A percentile compares a stretch with the other conserved stretches of the same genome.
These are phyloP conservation scores for Chaenodraco wilsoni DNA, from an alignment of 2,797 vertebrate species.

Conservation along the genomic window DNA sequence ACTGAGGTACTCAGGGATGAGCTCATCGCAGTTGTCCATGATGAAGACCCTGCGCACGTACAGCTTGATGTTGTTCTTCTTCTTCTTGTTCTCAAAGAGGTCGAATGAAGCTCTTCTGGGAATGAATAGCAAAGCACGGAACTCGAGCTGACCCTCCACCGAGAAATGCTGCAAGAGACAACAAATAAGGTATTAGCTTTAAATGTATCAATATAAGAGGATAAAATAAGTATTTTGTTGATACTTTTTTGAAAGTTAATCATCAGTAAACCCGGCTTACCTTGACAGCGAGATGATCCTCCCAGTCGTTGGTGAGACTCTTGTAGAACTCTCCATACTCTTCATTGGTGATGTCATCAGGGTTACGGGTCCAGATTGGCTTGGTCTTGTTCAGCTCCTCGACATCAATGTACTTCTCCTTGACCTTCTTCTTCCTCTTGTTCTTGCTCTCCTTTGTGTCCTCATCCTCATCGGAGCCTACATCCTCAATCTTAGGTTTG, in stretches of 20 bases:
- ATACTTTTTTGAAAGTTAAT: neutral
- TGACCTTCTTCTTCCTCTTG: slow-evolving; percentile 96
- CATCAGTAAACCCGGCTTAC: slow-evolving; percentile 62
- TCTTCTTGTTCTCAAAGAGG: slow-evolving; percentile 93
- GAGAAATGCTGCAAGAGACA: slow-evolving; percentile 79
- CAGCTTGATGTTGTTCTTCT: slow-evolving; percentile 95
- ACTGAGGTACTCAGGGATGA: slow-evolving; percentile 98
- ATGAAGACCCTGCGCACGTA: slow-evolving; percentile 97
- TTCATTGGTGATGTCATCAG: slow-evolving; percentile 93
- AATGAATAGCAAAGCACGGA: slow-evolving; percentile 91
- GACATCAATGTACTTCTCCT: slow-evolving; percentile 84
- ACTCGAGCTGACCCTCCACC: slow-evolving; percentile 92
- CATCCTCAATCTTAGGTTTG: slow-evolving; percentile 83
- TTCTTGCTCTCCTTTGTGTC: slow-evolving; percentile 91
- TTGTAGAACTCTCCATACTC: slow-evolving; percentile 96
- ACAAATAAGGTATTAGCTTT: neutral
- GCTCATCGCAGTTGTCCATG: slow-evolving; percentile 98
- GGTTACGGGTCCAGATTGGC: slow-evolving; percentile 96
- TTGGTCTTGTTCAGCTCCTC: slow-evolving; percentile 96
- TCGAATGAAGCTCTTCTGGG: slow-evolving; percentile 92
- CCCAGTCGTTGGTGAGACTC: slow-evolving; percentile 97
- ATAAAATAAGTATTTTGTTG: no score
- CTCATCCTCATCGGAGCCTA: slow-evolving; percentile 88
- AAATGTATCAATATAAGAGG: neutral
- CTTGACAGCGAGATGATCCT: slow-evolving; percentile 95